Base-by-base conservation (phyloP, 2,113 vertebrate species). In the Heterotilapia buettikoferi region DNA sequence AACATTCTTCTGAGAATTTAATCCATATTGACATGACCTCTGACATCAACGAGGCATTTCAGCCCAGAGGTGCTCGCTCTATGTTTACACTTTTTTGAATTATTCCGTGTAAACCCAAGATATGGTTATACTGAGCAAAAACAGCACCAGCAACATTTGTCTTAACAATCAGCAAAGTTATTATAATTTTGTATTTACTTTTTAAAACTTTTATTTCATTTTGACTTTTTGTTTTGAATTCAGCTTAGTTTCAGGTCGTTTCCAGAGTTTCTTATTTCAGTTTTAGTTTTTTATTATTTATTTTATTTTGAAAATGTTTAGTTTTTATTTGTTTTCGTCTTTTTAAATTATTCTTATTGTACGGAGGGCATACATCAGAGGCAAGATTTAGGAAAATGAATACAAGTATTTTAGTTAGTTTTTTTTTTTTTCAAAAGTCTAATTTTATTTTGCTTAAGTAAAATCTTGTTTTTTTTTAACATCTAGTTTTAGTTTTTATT, bases 391-490 rank as follows among this genome's bases (percentile, higher is more conserved):
- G 57, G 57, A 33, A 61, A 61, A 33, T 59, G 14, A 59, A 26
- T 31, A 31, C 26, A 61, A 31, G 57, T 61, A 61, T 6, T 4
- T 6, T 18, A 33, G 29, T 6, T 50, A 3, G 3, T 5, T 4
- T 1, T 1, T 19, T 33, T 61, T 57, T 57, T 10, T 10, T 1
- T 0, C 9, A 61, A 19, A 19, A 19, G 9, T 33, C 59, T 19
- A 11, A 19, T 33, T 61, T 63, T 63, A 11, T 0, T 33, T 33
- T 63, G 9, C 9, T 33, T 63, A 19, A 63, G 29, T 6, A 11
- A 63, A 63, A 36, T 33, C 5, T 33, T 63, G 2, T n/a, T n/a
- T 26, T 10, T 61, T 61, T 63, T 11, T 19, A 19, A 63, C 59
- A 63, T 36, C 18, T 33, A 61, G 57, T 2, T 63, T 5, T 63